Evolutionary conservation across 2,113 vertebrate genomes (phyloP), one percentile per base, ranked within the genome.

Genomic region (Chrysemys picta): DNA sequence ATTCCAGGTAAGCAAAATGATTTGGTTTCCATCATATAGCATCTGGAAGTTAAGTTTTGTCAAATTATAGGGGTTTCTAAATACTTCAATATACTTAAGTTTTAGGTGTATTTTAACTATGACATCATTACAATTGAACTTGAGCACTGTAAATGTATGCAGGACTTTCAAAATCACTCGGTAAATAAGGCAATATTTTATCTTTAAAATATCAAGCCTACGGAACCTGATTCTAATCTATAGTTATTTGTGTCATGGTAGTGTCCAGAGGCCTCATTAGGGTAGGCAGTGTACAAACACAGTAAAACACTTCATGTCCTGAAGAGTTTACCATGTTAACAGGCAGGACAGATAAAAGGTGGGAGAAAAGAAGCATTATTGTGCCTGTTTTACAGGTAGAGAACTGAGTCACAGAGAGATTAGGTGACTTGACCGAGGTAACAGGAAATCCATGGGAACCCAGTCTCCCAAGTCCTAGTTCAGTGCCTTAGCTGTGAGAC

Each of bases 1-100:
- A 99, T 93, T 99, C 99, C 93, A 99, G 99, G 99, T 99, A 97
- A 97, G 98, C 82, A 12, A 81, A 88, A 81, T 9, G 76, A 45
- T 85, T 85, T 81, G 1, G 47, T 59, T 93, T 62, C 53, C 62
- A 21, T 38, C 83, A 6, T 3, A 19, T 38, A 91, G 85, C 50
- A 50, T 56, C 89, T 89, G 10, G 5, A 87, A 78, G n/a, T 54
- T 35, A 79, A 59, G 53, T 12, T 13, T 56, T 92, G 5, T 1
- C 6, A 31, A 93, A 27, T 3, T 7, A 57, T 2, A 2, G 10
- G 8, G 13, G 53, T 86, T 96, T 86, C 83, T 38, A 24, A 59
- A 85, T 1, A 35, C 27, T 35, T 49, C 24, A 81, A 88, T 80
- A 87, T 54, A 79, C 12, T 52, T 72, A 19, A 54, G 78, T 53